Percentiles rank a stretch among this genome's conserved stretches.
phyloP scores from a whole-genome alignment of 2,888 invertebrate species.

The Pemphredon lugubris region DNA sequence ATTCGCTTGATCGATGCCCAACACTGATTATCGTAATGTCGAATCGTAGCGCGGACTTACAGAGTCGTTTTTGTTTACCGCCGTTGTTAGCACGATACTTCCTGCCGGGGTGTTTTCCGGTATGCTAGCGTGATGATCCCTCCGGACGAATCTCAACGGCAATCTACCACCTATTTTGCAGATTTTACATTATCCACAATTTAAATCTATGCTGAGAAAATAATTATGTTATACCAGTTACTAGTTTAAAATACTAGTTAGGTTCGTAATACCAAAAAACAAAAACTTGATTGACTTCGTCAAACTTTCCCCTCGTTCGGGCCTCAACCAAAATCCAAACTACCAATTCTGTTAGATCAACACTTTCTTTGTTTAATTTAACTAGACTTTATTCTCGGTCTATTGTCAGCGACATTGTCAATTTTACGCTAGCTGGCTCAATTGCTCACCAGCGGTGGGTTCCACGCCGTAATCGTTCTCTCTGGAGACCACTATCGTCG shows the following conservation, averaged over 20 bases:
- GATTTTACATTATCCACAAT: conserved; percentile 4
- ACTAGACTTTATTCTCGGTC: neutral
- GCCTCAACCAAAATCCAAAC: too few species aligned
- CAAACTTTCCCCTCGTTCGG: too few species aligned
- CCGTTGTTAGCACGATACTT: conserved; percentile 86
- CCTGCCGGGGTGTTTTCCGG: conserved; percentile 90
- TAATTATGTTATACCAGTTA: too few species aligned
- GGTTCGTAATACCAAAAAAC: too few species aligned
- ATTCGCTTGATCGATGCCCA: too few species aligned
- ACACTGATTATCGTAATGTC: too few species aligned
- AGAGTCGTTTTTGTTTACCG: conserved; percentile 81
- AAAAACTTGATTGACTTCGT: too few species aligned
- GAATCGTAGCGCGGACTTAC: too few species aligned
- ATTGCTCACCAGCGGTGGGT: conserved; percentile 72
- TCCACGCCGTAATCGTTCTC: conserved; percentile 82
- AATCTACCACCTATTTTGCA: conserved; percentile 70
- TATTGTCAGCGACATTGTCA: neutral
- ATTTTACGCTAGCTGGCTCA: neutral
- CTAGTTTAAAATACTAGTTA: too few species aligned
- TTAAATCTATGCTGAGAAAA: too few species aligned
- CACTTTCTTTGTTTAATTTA: neutral
- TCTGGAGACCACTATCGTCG: conserved; percentile 88
- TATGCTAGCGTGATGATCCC: conserved; percentile 87
- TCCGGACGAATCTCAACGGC: conserved; percentile 87
- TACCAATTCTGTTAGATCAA: too few species aligned